Evolutionary conservation across 2,113 vertebrate species (phyloP), one percentile per base, ranked within the genome.

Genomic region (Lycaon pictus): DNA sequence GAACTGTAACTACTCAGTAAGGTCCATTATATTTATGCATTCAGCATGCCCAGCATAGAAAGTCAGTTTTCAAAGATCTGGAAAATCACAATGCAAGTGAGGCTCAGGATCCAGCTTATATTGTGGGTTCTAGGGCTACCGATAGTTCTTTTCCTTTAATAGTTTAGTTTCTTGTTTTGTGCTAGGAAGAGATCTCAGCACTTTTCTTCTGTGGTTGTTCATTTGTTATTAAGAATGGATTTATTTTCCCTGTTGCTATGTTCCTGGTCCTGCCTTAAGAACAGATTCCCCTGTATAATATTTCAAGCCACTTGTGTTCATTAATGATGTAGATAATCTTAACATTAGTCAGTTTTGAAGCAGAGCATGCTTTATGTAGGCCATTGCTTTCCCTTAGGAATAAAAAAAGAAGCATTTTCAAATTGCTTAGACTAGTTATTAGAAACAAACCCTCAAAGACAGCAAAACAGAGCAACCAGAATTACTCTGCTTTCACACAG

Each of bases 391-490:
- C 58, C 60, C 76, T 86, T 63, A 79, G 19, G 51, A 95, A 71
- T 63, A 53, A 88, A 87, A 67, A 80, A 91, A 67, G 20, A 79
- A 74, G 63, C 23, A 35, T 1, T 56, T 86, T 89, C 69, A 27
- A 90, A 90, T 87, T 43, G 29, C 43, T 93, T 92, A 35, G 20
- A 92, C 53, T 74, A 51, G 51, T 80, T 93, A 88, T 90, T 87
- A 92, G 62, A 67, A 67, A 72, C 37, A 97, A 97, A 86, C 17
- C 4, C 56, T 79, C 81, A 56, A 96, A 79, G 27, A 60, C 29
- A 90, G 51, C 17, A 85, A 93, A 67, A 74, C 37, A 88, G 74
- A 94, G 11, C 56, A 74, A n/a, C 17, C n/a, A 88, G 53, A 95
- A 58, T 55, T 17, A 80, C 16, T 62, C 71, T 55, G 4, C 74